Percentiles rank a stretch among this genome's conserved stretches.
phyloP scores from a whole-genome alignment of 2,797 vertebrate species.

The Gorsachius magnificus region DNA sequence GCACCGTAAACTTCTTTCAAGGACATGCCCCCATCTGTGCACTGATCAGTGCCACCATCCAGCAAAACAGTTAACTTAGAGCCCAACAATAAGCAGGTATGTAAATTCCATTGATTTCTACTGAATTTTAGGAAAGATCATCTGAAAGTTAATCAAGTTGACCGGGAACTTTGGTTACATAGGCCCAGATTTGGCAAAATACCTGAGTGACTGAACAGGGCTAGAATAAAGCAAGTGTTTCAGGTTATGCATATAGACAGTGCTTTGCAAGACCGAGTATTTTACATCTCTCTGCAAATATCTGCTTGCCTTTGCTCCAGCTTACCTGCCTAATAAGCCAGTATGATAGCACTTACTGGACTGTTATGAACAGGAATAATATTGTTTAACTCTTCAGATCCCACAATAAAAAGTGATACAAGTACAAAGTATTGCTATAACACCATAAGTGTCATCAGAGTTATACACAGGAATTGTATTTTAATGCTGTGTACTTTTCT shows the following conservation, averaged over 20 bases:
- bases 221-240: background rate
- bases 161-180: background rate
- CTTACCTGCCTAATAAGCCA: background rate
- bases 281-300: background rate
- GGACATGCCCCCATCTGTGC: background rate
- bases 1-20: background rate
- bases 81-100: background rate
- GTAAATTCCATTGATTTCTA: background rate
- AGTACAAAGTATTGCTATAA: background rate
- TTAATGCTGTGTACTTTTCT: background rate
- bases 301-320: background rate
- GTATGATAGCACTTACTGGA: background rate
- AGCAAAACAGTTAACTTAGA: background rate
- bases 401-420: background rate
- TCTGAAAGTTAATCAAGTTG: background rate
- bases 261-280: background rate
- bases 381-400: background rate
- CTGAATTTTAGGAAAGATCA: background rate
- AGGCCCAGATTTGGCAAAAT: background rate
- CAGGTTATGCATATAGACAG: rapidly evolving
- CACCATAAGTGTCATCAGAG: background rate
- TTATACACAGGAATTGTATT: background rate
- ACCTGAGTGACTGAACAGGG: background rate
- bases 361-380: background rate
- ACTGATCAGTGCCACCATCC: background rate